These are phyloP conservation scores for Podarcis siculus DNA, from an alignment of 2,797 vertebrate genomes.

Conservation along the genomic window DNA sequence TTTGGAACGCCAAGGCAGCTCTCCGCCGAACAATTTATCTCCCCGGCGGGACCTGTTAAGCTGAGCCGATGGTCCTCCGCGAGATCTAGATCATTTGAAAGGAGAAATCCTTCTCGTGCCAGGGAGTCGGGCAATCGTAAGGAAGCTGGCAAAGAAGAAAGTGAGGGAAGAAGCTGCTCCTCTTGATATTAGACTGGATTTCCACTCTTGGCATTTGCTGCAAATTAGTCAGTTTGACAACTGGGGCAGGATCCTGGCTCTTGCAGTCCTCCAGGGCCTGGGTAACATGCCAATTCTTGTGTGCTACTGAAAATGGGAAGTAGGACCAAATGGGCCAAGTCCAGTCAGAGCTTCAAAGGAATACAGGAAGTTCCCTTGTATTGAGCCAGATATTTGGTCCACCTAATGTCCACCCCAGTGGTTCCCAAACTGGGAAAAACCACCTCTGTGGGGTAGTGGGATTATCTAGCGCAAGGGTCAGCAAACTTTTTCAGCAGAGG, in stretches of 20 bases:
- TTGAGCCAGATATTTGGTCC: too few species aligned
- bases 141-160: neutral
- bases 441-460: too few species aligned
- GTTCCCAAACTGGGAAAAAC: too few species aligned
- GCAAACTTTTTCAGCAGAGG: too few species aligned
- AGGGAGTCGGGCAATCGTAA: neutral
- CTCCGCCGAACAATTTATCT: constrained; percentile 36
- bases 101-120: neutral
- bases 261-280: neutral
- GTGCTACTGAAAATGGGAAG: neutral
- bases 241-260: neutral
- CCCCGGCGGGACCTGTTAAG: neutral
- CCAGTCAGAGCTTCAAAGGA: neutral
- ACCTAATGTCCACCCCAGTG: too few species aligned
- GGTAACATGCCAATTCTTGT: neutral
- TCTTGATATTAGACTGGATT: too few species aligned
- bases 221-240: neutral
- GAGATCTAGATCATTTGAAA: constrained; percentile 24
- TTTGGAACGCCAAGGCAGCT: constrained; percentile 13
- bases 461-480: too few species aligned
- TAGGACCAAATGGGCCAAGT: neutral
- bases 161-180: too few species aligned
- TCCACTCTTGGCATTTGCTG: neutral
- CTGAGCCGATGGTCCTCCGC: neutral
- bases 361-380: too few species aligned